Conservation (phyloP, 2,888 invertebrate species). For the Anarsia innoxiella region DNA sequence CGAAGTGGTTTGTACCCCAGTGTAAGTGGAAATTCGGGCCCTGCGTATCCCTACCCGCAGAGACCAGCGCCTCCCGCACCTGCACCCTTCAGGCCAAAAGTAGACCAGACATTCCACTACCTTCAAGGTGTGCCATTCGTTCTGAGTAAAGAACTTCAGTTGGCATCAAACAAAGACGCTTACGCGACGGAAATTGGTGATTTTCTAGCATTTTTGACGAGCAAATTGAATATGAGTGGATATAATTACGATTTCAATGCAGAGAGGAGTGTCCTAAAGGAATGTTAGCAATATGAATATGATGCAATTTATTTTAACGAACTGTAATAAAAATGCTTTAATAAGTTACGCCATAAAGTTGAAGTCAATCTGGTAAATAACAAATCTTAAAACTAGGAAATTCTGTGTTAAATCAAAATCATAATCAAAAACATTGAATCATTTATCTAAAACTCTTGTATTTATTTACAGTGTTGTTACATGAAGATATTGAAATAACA, state of each 20-base stretch:
- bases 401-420: too few relatives aligned
- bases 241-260: slow-evolving; percentile 70
- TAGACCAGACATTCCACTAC: slow-evolving; percentile 58
- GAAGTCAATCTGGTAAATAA: too few relatives aligned
- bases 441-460: too few relatives aligned
- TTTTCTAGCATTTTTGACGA: slow-evolving; percentile 66
- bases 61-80: slow-evolving; percentile 53
- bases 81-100: slow-evolving; percentile 3
- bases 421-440: too few relatives aligned
- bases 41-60: slow-evolving; percentile 30
- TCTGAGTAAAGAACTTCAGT: slow-evolving; percentile 61
- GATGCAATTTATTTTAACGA: too few relatives aligned
- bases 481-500: too few relatives aligned
- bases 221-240: slow-evolving; percentile 52
- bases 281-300: too few relatives aligned
- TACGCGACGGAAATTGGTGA: slow-evolving; percentile 68
- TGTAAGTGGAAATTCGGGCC: slow-evolving; percentile 31
- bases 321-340: too few relatives aligned
- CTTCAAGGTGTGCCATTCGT: slow-evolving; percentile 74
- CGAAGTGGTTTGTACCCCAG: slow-evolving; percentile 49
- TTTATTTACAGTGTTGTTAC: slow-evolving; percentile 4
- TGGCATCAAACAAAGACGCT: slow-evolving; percentile 60
- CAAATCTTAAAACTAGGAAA: too few relatives aligned
- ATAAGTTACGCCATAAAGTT: too few relatives aligned
- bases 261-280: slow-evolving; percentile 73